phyloP scores from a whole-genome alignment of 2,113 vertebrate species.

The Rousettus leschenaultii region DNA sequence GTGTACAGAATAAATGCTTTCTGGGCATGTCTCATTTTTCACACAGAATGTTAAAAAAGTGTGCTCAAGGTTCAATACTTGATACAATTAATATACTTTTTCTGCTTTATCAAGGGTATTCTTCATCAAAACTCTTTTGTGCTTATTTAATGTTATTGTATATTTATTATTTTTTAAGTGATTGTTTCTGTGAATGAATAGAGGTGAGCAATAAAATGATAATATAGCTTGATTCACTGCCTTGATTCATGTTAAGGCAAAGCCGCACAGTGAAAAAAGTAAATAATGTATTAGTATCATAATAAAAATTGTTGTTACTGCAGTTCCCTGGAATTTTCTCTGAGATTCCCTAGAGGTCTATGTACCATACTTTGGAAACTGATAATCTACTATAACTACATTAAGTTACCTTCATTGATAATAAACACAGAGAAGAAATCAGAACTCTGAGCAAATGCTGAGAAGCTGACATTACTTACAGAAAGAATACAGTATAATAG shows the following conservation, averaged over 20 bases:
- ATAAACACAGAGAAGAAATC: background rate
- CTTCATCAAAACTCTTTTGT: background rate
- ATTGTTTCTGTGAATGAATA: background rate
- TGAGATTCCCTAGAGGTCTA: background rate
- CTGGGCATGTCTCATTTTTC: background rate
- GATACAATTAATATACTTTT: background rate
- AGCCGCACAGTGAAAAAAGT: background rate
- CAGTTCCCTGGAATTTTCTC: background rate
- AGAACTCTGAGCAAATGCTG: background rate
- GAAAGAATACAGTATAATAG: background rate
- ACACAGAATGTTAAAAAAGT: background rate
- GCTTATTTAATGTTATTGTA: background rate
- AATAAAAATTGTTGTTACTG: background rate
- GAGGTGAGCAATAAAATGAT: background rate
- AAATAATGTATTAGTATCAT: background rate
- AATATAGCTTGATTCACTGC: background rate
- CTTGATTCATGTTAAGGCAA: background rate
- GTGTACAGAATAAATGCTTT: background rate
- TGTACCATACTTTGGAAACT: background rate
- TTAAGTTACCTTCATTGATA: background rate
- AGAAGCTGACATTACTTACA: background rate
- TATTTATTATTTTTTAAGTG: background rate
- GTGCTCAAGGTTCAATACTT: background rate
- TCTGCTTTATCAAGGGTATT: background rate
- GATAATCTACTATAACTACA: background rate